phyloP scores from a whole-genome alignment of 1,140 invertebrate species.

The Drosophila ficusphila region DNA sequence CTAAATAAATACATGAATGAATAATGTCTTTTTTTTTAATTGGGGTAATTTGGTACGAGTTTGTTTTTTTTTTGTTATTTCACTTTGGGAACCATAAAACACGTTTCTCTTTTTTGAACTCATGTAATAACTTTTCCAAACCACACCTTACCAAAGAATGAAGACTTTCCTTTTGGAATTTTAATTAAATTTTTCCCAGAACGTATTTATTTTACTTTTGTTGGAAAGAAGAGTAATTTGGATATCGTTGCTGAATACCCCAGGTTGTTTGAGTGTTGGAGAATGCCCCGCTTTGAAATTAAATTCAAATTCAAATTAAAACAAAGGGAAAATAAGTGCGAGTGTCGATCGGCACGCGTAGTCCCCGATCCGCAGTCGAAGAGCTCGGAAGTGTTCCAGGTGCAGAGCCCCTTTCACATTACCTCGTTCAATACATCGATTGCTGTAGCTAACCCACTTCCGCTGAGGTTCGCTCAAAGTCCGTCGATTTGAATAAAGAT shows the following conservation, averaged over 20 bases:
- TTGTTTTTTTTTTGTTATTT: neutral
- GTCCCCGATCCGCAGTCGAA: conserved; percentile 40
- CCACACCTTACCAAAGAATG: too few species aligned
- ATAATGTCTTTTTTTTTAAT: conserved; percentile 9
- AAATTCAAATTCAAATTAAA: conserved; percentile 37
- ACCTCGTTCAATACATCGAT: too few species aligned
- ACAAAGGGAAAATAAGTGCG: conserved; percentile 12
- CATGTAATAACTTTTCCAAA: too few species aligned
- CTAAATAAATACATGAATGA: conserved; percentile 63
- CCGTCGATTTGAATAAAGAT: conserved; percentile 31
- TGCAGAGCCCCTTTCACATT: neutral
- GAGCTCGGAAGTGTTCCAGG: conserved; percentile 21
- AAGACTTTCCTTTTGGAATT: too few species aligned
- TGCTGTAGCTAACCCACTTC: conserved; percentile 3
- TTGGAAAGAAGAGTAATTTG: neutral
- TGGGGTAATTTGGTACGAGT: neutral
- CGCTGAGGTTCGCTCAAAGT: conserved; percentile 21
- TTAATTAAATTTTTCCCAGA: too few species aligned
- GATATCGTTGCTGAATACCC: neutral
- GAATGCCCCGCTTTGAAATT: conserved; percentile 39
- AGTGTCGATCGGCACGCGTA: conserved; percentile 22
- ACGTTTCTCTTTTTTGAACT: too few species aligned
- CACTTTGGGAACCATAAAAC: neutral
- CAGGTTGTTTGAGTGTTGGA: neutral
- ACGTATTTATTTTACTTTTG: neutral